A percentile compares a stretch with the other conserved stretches of the same genome.
Conservation (phyloP, 2,888 invertebrate species). For the Cybosia mesomella region DNA sequence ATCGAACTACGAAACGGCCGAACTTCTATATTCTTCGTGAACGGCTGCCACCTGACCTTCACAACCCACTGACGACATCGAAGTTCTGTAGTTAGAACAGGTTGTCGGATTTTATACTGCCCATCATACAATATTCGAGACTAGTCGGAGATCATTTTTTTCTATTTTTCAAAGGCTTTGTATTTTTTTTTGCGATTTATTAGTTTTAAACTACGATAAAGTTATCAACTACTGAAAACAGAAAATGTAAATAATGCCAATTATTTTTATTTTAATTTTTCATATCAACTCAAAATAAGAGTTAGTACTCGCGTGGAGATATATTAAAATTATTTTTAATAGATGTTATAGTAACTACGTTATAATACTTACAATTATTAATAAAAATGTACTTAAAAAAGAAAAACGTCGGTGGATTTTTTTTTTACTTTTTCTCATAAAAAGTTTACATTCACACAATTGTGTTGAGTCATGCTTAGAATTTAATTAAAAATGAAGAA, state of each 20-base stretch:
- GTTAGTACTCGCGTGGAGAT: slow-evolving; percentile 41
- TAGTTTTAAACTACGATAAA: slow-evolving; percentile 59
- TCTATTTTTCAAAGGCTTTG: slow-evolving; percentile 67
- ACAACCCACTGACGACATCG: background rate
- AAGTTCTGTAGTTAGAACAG: background rate
- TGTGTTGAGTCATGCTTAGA: slow-evolving; percentile 43
- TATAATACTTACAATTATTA: slow-evolving; percentile 50
- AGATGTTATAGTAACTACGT: slow-evolving; percentile 34
- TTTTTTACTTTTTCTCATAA: slow-evolving; percentile 36
- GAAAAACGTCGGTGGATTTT: slow-evolving; percentile 47
- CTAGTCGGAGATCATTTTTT: slow-evolving; percentile 76
- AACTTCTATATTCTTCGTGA: too few relatives aligned
- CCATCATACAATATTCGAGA: slow-evolving; percentile 41
- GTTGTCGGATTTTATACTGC: slow-evolving; percentile 21
- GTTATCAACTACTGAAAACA: slow-evolving; percentile 46
- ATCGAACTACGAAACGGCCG: too few relatives aligned
- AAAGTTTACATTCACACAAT: slow-evolving; percentile 31
- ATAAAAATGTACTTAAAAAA: slow-evolving; percentile 47
- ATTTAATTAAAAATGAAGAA: slow-evolving; percentile 21
- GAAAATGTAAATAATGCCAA: slow-evolving; percentile 22
- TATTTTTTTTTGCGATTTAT: slow-evolving; percentile 77
- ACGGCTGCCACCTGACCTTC: background rate
- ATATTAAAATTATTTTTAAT: slow-evolving; percentile 38
- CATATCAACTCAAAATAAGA: slow-evolving; percentile 21
- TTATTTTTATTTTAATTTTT: slow-evolving; percentile 3